Evolutionary conservation across 2,797 vertebrate species (phyloP), one percentile per base, ranked within the genome.

Genomic region (Microctenopoma lineatum): DNA sequence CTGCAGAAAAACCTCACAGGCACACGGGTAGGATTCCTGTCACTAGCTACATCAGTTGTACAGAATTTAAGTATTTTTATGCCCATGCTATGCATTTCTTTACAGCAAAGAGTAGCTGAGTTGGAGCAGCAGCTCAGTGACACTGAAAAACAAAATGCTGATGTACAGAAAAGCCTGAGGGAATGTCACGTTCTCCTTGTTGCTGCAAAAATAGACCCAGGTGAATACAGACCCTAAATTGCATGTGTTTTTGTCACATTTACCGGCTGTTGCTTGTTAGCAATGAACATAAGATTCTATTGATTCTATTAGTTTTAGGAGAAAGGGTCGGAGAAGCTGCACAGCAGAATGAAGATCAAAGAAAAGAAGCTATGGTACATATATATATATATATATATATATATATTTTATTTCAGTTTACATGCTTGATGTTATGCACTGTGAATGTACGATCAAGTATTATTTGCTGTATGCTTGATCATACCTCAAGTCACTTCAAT

Each of bases 1-100:
- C 73, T 96, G 52, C 88, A 92, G 50, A 91, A 86, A 86, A 93
- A 91, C 34, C 66, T 97, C 60, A 77, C 80, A 36, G 90, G 87
- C 67, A 89, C 88, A 63, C 92, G 95, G 95, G 96, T 32, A 32
- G 29, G 7, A 32, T 32, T 32, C 29, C 5, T 32, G 5, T 15
- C 16, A 27, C 5, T 16, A 38, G 8, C 15, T 14, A 8, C 14
- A 13, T 48, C 16, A 55, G 4, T 46, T 59, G n/a, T 36, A 46
- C 9, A 41, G 14, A 1, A 25, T 54, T 41, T 46, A 32, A 32
- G 29, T 0, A 41, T 32, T 21, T 53, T 21, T 21, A 21, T 21
- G 21, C 21, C 21, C 21, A 21, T 21, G 21, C 21, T 21, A 21
- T 38, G 36, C 10, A 16, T 73, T 58, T 21, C 48, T 9, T 80